Evolutionary conservation across 2,797 vertebrate species (phyloP), one percentile per base, ranked within the genome.

Genomic region (Centroberyx gerrardi): DNA sequence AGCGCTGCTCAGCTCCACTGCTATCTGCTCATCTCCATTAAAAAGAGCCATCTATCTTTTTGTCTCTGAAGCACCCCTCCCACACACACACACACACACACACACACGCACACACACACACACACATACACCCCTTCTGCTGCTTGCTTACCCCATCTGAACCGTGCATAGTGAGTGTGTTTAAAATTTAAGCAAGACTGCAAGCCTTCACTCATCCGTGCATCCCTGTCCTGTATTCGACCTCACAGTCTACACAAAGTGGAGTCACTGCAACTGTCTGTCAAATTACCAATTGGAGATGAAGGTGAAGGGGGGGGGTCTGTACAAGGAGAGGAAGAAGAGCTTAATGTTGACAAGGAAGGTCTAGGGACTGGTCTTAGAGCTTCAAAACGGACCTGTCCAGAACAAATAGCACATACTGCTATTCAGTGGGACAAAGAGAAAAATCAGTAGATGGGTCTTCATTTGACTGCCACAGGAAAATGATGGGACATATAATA

Each of bases 131-230:
- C 60, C 72, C 46, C 72, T 6, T 65, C 46, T 61, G 42, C 68
- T 68, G 49, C 67, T 49, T 40, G 17, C 68, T 31, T 29, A 44
- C 33, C 55, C 17, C 36, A 62, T 63, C 56, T 36, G 27, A 76
- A 52, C 74, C 14, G 29, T 81, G 70, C 80, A 85, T 81, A 77
- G 64, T 81, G 68, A 74, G 84, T 66, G 70, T 78, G 68, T 93
- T 93, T 88, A 90, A 85, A 91, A 82, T 88, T 90, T 90, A 89
- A 90, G 90, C 77, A 85, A 62, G 67, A 68, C 76, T 78, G 77
- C 54, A 72, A 88, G 77, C 76, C 80, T 55, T 88, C 68, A 13
- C 53, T 78, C 54, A 58, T 69, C 62, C 0, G 2, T 28, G 52
- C 60, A 54, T 65, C 67, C 40, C 22, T 76, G 81, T 44, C 81